A percentile compares a stretch with the other conserved stretches of the same genome.
phyloP scores from a whole-genome alignment of 1,140 invertebrate species.

The Neodiprion pinetum region DNA sequence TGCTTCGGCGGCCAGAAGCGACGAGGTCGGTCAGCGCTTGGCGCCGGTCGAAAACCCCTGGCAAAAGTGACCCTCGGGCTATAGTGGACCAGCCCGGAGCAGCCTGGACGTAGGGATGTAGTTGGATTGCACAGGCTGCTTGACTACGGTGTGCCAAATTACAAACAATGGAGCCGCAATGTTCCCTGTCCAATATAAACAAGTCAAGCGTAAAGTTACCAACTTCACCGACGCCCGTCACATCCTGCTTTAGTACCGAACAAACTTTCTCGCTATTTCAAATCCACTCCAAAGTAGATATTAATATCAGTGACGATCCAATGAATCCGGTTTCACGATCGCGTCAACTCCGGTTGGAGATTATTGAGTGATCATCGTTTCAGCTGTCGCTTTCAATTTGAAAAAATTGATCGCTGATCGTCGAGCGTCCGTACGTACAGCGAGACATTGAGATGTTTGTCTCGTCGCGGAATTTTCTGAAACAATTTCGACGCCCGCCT shows the following conservation, averaged over 20 bases:
- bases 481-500: not conserved
- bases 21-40: not conserved
- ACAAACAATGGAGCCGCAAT: constrained; percentile 48
- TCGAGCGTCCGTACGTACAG: not conserved
- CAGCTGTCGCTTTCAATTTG: not conserved
- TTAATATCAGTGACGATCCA: not conserved
- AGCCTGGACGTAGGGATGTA: not conserved
- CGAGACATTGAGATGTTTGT: not conserved
- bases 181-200: constrained; percentile 56
- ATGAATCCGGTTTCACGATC: not conserved
- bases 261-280: constrained; percentile 5
- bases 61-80: too few relatives aligned
- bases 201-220: constrained; percentile 53
- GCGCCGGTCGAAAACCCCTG: not conserved
- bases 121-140: constrained; percentile 2
- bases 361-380: not conserved
- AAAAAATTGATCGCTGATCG: not conserved
- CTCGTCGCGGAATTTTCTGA: not conserved
- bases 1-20: not conserved
- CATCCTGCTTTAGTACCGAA: constrained; percentile 28
- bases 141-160: constrained; percentile 46
- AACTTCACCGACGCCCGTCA: constrained; percentile 51
- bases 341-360: not conserved
- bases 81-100: too few relatives aligned
- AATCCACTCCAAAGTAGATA: not conserved